Percentiles rank a stretch among this genome's conserved stretches.
Conservation (phyloP, 2,888 invertebrate genomes). For the Philopedon plagiatum region DNA sequence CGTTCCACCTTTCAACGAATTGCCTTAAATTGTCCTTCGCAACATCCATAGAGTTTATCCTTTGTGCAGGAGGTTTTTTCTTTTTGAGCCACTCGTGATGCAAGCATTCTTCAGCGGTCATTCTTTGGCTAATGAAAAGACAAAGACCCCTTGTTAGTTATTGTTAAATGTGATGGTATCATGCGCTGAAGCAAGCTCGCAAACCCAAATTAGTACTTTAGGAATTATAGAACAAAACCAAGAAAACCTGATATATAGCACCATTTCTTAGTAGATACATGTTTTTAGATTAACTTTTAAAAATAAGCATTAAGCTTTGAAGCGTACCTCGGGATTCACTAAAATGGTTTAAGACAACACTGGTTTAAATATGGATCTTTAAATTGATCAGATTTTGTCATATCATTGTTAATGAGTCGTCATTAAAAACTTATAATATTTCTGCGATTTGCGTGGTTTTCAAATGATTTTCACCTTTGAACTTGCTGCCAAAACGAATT, state of each 20-base stretch:
- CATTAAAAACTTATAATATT: too few species aligned
- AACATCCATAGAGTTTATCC: conserved; percentile 73
- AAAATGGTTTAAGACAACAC: too few species aligned
- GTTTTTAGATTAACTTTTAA: too few species aligned
- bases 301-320: too few species aligned
- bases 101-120: conserved; percentile 87
- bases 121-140: conserved; percentile 82
- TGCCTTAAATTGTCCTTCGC: conserved; percentile 87
- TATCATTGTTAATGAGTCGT: too few species aligned
- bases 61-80: conserved; percentile 65
- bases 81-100: conserved; percentile 89
- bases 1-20: conserved; percentile 91
- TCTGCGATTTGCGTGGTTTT: too few species aligned
- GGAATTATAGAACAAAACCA: neutral
- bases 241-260: neutral
- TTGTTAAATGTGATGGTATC: conserved; percentile 32
- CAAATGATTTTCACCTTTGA: too few species aligned
- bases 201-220: conserved; percentile 49
- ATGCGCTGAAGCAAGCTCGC: conserved; percentile 48
- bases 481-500: too few species aligned
- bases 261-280: neutral
- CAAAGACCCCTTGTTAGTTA: conserved; percentile 66
- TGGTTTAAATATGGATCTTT: too few species aligned
- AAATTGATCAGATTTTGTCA: too few species aligned
- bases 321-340: too few species aligned